These are phyloP conservation scores for Bugula neritina DNA, from an alignment of 2,888 invertebrate genomes.

Conservation along the genomic window DNA sequence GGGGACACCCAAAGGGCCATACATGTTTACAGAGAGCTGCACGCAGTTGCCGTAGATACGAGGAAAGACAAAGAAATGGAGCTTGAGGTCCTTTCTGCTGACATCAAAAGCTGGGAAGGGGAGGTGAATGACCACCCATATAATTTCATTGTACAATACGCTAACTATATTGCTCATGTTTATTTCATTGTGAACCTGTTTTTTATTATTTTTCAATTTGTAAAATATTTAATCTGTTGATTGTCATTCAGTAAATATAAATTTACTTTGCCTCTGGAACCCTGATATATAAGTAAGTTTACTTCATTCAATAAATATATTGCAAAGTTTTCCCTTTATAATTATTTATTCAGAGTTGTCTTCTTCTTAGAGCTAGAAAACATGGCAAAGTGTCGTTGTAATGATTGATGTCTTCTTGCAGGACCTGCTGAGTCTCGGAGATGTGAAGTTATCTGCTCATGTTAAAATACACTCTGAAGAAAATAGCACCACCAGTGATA, in stretches of 20 bases:
- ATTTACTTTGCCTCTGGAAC: too few species aligned
- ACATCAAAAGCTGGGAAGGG: conserved; percentile 92
- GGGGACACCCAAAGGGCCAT: conserved; percentile 94
- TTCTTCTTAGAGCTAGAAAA: too few species aligned
- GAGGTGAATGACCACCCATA: conserved; percentile 53
- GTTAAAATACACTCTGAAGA: conserved; percentile 79
- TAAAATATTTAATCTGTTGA: too few species aligned
- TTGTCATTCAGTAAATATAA: too few species aligned
- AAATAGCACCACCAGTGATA: conserved; percentile 57
- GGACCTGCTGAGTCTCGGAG: conserved; percentile 68
- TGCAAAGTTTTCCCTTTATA: too few species aligned
- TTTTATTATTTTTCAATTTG: too few species aligned
- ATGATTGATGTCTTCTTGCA: too few species aligned
- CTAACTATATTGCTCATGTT: not conserved
- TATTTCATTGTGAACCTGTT: not conserved
- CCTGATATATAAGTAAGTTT: too few species aligned
- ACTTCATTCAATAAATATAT: too few species aligned
- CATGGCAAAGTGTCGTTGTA: too few species aligned
- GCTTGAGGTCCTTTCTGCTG: conserved; percentile 85
- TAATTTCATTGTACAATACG: not conserved
- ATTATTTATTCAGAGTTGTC: too few species aligned
- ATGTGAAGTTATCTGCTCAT: conserved; percentile 85
- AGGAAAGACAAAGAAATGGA: conserved; percentile 92
- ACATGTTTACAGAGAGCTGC: conserved; percentile 84
- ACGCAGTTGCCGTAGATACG: conserved; percentile 65